Base-by-base conservation (phyloP, 64 coral and sea anemone genomes). In the Pachyseris speciosa region DNA sequence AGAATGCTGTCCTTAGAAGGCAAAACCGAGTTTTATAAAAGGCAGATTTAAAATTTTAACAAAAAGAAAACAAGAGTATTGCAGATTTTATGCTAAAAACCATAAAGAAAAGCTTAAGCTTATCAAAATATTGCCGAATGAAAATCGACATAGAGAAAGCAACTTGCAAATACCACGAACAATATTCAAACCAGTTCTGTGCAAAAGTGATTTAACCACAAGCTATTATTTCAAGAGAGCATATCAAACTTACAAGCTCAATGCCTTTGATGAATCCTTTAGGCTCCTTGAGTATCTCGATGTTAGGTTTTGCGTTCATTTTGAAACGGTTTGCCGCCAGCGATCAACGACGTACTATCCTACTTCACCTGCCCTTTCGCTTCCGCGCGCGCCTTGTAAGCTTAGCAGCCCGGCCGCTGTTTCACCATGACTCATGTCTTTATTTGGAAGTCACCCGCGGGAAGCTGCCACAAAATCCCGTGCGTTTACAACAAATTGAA, bases 211-310 rank as follows among this genome's bases (percentile, higher is more conserved):
- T 67, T 25, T n/a, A 39, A 41, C 44, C 9, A 19, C 3, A 40
- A 7, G 72, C 2, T 17, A 40, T 12, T 41, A 48, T 20, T 1
- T 43, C 26, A 22, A 17, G 19, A 74, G 12, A 64, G 38, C 24
- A 28, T 7, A 37, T 8, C 10, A 44, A 67, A 95, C 97, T 87
- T 83, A 99, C 97, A 45, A 99, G 59, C 79, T 99, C 97, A 34
- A 99, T 92, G 66, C 88, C 67, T 83, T 99, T 99, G 20, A 99
- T 99, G 37, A 99, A 95, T 10, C 93, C 97, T 58, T 92, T 93
- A 20, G 97, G 97, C 44, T 99, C 97, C 85, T 99, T 99, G 2
- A 99, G 75, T 37, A 99, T 93, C 22, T 89, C 85, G 7, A 83
- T 30, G 73, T 99, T 99, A 3, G 91, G 47, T 57, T 93, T 93